Conservation (phyloP, 2,113 vertebrate species). For the Ptilorrhoa leucosticta region DNA sequence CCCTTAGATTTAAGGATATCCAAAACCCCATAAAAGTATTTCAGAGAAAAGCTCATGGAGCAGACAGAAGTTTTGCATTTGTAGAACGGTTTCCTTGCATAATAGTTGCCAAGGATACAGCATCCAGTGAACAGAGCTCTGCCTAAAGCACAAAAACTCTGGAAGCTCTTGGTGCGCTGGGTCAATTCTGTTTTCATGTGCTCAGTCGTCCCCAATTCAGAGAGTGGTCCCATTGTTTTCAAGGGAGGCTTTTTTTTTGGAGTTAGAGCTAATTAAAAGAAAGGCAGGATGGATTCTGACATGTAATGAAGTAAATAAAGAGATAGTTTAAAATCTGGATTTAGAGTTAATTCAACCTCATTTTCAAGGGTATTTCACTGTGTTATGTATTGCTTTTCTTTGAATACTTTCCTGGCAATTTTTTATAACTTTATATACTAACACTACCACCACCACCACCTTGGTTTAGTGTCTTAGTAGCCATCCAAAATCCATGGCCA, state of each 20-base stretch:
- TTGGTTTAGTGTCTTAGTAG: neutral
- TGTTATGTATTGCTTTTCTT: neutral
- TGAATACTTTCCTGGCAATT: neutral
- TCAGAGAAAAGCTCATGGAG: conserved; percentile 33
- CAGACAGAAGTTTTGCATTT: conserved; percentile 58
- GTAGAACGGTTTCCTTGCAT: conserved; percentile 6
- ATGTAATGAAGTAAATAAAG: neutral
- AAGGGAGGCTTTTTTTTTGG: neutral
- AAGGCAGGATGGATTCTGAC: neutral
- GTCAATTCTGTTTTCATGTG: conserved; percentile 57
- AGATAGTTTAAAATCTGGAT: neutral
- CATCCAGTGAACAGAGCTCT: conserved; percentile 48
- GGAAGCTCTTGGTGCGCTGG: conserved; percentile 27
- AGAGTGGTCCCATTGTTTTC: conserved; percentile 53
- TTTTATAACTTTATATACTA: neutral
- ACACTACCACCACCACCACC: no score
- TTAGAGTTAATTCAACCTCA: neutral
- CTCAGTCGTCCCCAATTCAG: conserved; percentile 21
- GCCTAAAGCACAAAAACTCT: conserved; percentile 49
- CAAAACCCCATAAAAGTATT: conserved; percentile 30
- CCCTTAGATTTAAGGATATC: conserved; percentile 16
- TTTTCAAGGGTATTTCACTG: neutral
- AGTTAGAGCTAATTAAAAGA: conserved; percentile 49
- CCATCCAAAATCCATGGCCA: neutral
- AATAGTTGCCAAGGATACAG: conserved; percentile 67